Conservation (phyloP, 2,113 vertebrate genomes). For the Tyto alba region DNA sequence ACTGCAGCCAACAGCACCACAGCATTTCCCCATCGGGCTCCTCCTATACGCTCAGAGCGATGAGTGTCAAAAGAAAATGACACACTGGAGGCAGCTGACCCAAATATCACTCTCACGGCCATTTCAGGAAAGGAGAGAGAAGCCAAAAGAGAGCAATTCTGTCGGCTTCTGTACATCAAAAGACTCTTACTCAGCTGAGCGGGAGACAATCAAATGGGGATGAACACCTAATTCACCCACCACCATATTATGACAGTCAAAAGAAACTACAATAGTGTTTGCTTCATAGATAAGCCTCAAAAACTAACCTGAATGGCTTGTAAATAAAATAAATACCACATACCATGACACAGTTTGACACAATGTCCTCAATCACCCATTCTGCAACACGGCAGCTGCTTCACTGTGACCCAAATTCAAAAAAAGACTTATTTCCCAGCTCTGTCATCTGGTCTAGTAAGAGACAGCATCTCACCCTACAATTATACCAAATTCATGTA, state of each 20-base stretch:
- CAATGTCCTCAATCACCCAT: not conserved
- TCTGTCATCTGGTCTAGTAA: not conserved
- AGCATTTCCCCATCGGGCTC: not conserved
- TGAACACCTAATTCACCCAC: not conserved
- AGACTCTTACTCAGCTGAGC: not conserved
- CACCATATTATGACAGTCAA: not conserved
- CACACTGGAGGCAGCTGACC: slow-evolving; percentile 45
- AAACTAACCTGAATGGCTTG: not conserved
- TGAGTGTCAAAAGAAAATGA: slow-evolving; percentile 21
- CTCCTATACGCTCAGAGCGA: slow-evolving; percentile 2
- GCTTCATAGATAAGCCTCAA: not conserved
- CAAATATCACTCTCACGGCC: slow-evolving; percentile 37
- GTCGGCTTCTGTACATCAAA: not conserved
- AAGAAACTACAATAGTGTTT: not conserved
- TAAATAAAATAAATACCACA: not conserved
- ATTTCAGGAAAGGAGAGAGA: not conserved
- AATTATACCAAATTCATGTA: not conserved
- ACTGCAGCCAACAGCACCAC: not conserved
- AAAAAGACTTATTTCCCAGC: not conserved
- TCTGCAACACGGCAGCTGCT: not conserved
- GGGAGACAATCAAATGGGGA: not conserved
- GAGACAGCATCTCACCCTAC: not conserved
- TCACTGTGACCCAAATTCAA: not conserved
- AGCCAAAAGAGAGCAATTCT: slow-evolving; percentile 30
- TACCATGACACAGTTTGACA: not conserved